A percentile compares a stretch with the other conserved stretches of the same genome.
phyloP scores from a whole-genome alignment of 2,888 invertebrate species.

The Euspilapteryx auroguttella region DNA sequence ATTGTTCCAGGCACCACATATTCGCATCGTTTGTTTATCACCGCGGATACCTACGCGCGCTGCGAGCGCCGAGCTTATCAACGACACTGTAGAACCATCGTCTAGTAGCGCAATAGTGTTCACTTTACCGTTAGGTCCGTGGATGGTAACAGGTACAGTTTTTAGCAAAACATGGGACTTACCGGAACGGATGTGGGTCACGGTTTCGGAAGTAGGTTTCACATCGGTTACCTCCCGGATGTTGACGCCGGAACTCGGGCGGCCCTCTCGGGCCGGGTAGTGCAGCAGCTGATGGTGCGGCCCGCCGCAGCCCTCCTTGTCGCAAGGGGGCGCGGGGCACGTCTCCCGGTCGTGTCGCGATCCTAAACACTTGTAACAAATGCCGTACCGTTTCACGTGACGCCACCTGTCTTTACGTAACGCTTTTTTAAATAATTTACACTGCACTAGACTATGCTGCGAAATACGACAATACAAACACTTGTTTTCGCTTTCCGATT shows the following conservation, averaged over 20 bases:
- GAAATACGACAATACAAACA: slow-evolving; percentile 5
- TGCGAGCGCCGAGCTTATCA: slow-evolving; percentile 9
- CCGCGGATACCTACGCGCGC: slow-evolving; percentile 10
- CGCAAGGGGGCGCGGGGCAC: slow-evolving; percentile 8
- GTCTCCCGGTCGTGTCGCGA: slow-evolving; percentile 7
- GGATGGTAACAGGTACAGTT: slow-evolving; percentile 9
- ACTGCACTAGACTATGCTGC: slow-evolving; percentile 7
- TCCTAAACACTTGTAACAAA: slow-evolving; percentile 10
- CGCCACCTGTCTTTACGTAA: slow-evolving; percentile 9
- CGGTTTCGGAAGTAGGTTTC: slow-evolving; percentile 1
- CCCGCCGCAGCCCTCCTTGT: slow-evolving; percentile 6
- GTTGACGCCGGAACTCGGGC: too few species aligned
- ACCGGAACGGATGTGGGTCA: slow-evolving; percentile 2
- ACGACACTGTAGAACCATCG: slow-evolving; percentile 12
- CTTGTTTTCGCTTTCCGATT: too few species aligned
- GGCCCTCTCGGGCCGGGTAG: background rate
- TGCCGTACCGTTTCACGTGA: slow-evolving; percentile 6
- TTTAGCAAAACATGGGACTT: slow-evolving; percentile 8
- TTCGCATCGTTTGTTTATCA: slow-evolving; percentile 8
- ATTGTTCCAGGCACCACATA: slow-evolving; percentile 11
- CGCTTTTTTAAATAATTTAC: slow-evolving; percentile 10
- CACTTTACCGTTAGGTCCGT: slow-evolving; percentile 10
- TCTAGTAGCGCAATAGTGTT: slow-evolving; percentile 10
- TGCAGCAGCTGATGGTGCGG: slow-evolving; percentile 9
- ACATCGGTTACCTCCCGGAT: too few species aligned